phyloP scores from a whole-genome alignment of 2,797 vertebrate genomes.

The Phataginus tricuspis region DNA sequence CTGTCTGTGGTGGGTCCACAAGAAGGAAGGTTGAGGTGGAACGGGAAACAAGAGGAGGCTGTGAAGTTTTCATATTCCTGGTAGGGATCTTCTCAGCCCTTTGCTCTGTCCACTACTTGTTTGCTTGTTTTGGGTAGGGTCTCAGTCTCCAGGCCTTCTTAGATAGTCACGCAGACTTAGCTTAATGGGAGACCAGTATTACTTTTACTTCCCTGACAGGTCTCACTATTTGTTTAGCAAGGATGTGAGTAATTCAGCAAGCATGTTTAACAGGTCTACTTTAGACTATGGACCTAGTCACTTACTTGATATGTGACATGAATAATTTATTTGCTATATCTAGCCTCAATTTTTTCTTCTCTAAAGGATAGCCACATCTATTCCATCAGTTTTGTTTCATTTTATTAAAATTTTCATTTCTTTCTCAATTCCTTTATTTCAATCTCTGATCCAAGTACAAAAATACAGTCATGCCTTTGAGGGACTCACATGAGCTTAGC shows the following conservation, averaged over 20 bases:
- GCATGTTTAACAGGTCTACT: neutral
- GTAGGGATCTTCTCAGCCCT: neutral
- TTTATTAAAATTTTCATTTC: neutral
- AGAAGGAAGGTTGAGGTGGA: neutral
- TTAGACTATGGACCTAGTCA: neutral
- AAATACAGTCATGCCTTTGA: neutral
- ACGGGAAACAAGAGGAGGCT: neutral
- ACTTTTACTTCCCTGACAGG: neutral
- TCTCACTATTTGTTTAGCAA: neutral
- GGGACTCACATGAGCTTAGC: neutral
- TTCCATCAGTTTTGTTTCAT: neutral
- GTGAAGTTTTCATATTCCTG: neutral
- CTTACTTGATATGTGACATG: neutral
- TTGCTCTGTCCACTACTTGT: neutral
- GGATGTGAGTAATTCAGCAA: neutral
- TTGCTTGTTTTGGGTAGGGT: neutral
- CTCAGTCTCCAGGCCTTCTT: neutral
- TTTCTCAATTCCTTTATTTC: neutral
- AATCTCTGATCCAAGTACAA: neutral
- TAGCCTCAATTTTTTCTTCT: neutral
- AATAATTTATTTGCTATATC: neutral
- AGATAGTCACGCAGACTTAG: neutral
- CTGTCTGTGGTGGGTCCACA: neutral
- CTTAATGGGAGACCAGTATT: neutral
- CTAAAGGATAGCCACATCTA: neutral